phyloP scores from a whole-genome alignment of 2,113 vertebrate species.

The Cariama cristata region DNA sequence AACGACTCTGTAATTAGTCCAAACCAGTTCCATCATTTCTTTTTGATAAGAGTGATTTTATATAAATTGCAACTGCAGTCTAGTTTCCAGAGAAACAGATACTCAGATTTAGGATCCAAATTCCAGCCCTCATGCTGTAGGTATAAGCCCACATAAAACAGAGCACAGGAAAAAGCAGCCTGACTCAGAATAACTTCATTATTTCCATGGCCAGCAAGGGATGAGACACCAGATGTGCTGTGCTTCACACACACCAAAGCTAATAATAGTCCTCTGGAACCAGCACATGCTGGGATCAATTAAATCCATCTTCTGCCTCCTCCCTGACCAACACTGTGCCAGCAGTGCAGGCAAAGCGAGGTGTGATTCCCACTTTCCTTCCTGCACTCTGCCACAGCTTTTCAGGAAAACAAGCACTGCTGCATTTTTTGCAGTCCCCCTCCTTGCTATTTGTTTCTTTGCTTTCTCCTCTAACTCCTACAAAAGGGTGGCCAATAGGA shows the following conservation, averaged over 20 bases:
- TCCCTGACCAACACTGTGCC: neutral
- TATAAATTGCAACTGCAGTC: neutral
- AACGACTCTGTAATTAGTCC: neutral
- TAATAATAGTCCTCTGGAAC: neutral
- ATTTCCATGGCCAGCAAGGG: neutral
- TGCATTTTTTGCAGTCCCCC: neutral
- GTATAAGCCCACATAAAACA: fast-evolving
- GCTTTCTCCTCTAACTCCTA: neutral
- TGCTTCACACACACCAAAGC: neutral
- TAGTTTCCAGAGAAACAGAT: neutral
- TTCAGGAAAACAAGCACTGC: neutral
- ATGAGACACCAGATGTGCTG: neutral
- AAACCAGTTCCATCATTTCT: neutral
- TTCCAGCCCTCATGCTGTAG: neutral
- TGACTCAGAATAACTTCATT: neutral
- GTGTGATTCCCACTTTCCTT: neutral
- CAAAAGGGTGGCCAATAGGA: neutral
- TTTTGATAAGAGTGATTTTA: neutral
- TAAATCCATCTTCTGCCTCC: neutral
- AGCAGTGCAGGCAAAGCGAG: neutral
- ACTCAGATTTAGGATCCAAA: neutral
- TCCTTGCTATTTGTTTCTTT: neutral
- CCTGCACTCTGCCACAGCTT: neutral
- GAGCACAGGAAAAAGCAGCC: neutral
- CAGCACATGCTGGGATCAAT: neutral